Percentiles rank a stretch among this genome's conserved stretches.
These are phyloP conservation scores for Calliphora vicina DNA, from an alignment of 1,140 invertebrate species.

Conservation along the genomic window DNA sequence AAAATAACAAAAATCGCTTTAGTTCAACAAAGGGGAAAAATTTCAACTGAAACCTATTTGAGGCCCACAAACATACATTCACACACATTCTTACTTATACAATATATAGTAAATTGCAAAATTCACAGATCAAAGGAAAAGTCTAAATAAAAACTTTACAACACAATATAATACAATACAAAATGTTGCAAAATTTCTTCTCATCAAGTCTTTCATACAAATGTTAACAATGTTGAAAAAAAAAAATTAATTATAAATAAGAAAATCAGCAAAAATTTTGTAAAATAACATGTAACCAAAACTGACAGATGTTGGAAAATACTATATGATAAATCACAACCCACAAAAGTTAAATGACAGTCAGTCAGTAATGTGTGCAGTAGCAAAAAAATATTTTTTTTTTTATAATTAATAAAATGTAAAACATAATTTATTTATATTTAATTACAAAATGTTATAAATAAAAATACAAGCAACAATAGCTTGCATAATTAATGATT, in stretches of 20 bases:
- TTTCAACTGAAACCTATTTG: background rate
- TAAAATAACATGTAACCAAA: background rate
- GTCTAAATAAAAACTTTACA: background rate
- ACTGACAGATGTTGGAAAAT: background rate
- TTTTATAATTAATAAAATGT: too few species aligned
- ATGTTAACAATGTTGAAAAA: background rate
- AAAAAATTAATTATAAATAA: background rate
- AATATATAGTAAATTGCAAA: background rate
- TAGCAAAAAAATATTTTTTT: too few species aligned
- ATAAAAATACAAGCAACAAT: too few species aligned
- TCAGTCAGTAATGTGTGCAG: too few species aligned
- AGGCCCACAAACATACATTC: background rate
- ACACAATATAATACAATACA: background rate
- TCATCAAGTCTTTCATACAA: background rate
- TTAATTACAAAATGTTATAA: too few species aligned
- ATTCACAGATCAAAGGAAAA: background rate
- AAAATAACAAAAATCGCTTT: too few species aligned
- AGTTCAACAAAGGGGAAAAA: too few species aligned
- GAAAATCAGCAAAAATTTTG: background rate
- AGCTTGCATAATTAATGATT: too few species aligned
- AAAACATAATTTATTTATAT: too few species aligned
- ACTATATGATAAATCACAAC: background rate
- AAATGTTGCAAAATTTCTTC: constrained; percentile 6
- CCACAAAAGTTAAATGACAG: too few species aligned
- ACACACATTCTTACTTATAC: background rate